phyloP scores from a whole-genome alignment of 2,113 vertebrate genomes.

The Nothocercus julius region DNA sequence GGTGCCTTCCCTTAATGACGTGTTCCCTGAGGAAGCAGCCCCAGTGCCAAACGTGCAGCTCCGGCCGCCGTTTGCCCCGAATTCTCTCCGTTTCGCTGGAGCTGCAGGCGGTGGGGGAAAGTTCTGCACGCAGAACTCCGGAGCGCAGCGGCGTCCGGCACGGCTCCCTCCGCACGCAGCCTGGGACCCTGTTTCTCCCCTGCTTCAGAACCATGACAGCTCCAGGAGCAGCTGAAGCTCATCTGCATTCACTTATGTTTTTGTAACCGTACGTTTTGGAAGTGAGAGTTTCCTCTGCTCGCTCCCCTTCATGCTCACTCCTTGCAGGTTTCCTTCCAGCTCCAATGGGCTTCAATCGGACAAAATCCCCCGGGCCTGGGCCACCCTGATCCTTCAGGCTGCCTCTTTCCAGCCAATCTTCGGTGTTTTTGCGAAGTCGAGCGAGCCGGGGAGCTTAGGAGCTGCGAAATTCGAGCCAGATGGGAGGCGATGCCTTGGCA shows the following conservation, averaged over 20 bases:
- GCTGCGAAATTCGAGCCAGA: neutral
- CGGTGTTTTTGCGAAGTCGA: neutral
- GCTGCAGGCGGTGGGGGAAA: neutral
- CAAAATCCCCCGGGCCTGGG: neutral
- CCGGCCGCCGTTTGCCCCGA: neutral
- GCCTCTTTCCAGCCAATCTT: neutral
- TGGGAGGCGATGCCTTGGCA: neutral
- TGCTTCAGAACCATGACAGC: neutral
- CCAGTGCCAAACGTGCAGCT: neutral
- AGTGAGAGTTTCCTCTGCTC: neutral
- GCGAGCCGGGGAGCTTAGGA: neutral
- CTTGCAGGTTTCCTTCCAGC: neutral
- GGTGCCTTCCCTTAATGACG: neutral
- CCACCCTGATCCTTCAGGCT: neutral
- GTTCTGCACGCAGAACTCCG: neutral
- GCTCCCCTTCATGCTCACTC: rapidly evolving
- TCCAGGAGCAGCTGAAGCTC: neutral
- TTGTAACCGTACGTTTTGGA: neutral
- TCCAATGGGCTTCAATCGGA: neutral
- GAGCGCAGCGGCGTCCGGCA: too few species aligned
- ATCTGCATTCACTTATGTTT: neutral
- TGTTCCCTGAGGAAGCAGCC: neutral
- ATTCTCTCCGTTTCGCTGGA: neutral
- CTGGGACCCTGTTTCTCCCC: neutral
- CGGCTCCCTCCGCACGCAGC: neutral